phyloP scores from a whole-genome alignment of 2,888 invertebrate species.

The Trachelus troglodyta region DNA sequence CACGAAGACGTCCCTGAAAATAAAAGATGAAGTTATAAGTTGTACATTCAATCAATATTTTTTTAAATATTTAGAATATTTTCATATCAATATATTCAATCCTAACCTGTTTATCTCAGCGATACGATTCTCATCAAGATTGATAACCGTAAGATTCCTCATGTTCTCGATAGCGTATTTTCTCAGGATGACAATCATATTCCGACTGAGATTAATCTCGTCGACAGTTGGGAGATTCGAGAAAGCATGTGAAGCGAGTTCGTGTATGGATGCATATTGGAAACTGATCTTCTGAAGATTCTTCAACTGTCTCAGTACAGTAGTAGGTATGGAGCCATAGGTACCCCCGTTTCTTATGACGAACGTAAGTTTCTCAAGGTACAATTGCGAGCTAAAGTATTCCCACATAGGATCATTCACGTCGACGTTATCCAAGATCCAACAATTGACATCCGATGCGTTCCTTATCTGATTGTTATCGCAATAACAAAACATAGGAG shows the following conservation, averaged over 20 bases:
- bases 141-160: conserved; percentile 75
- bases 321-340: conserved; percentile 78
- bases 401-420: conserved; percentile 80
- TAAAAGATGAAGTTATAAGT: neutral
- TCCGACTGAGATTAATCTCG: conserved; percentile 76
- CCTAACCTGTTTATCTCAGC: conserved; percentile 73
- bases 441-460: conserved; percentile 81
- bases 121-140: conserved; percentile 82
- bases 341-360: conserved; percentile 78
- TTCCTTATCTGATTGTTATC: conserved; percentile 66
- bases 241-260: conserved; percentile 78
- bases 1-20: conserved; percentile 74
- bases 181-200: conserved; percentile 76
- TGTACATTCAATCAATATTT: too few relatives aligned
- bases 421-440: conserved; percentile 78
- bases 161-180: conserved; percentile 80
- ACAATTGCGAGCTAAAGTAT: conserved; percentile 78
- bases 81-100: too few relatives aligned
- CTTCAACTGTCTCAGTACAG: conserved; percentile 75
- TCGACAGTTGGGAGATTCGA: conserved; percentile 78
- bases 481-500: conserved; percentile 78
- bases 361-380: conserved; percentile 77
- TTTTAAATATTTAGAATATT: too few relatives aligned
- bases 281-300: conserved; percentile 77
- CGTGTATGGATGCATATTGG: conserved; percentile 78